Conservation (phyloP, 2,797 vertebrate species). For the Tapera naevia region DNA sequence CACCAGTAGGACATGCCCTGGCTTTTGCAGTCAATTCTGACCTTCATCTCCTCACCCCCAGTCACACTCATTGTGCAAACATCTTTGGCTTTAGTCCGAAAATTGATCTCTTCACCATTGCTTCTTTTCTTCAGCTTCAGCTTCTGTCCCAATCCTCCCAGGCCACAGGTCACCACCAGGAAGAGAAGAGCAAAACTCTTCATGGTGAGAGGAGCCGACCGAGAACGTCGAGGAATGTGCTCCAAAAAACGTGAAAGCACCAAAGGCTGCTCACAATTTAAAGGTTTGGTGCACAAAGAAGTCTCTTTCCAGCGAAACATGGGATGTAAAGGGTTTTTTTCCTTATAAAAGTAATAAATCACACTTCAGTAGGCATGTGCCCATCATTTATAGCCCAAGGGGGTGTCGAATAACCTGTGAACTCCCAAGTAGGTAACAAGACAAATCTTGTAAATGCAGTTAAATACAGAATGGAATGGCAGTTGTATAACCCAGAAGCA, state of each 20-base stretch:
- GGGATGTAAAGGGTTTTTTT: neutral
- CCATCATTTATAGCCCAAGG: slow-evolving; percentile 43
- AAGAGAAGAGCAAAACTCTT: slow-evolving; percentile 70
- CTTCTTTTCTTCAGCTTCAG: slow-evolving; percentile 64
- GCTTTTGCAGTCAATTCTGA: slow-evolving; percentile 78
- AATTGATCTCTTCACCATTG: slow-evolving; percentile 78
- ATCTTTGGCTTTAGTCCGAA: slow-evolving; percentile 80
- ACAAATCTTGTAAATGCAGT: slow-evolving; percentile 59
- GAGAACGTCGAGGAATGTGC: neutral
- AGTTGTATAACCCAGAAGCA: slow-evolving; percentile 44
- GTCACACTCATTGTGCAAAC: slow-evolving; percentile 76
- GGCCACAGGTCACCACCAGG: slow-evolving; percentile 69
- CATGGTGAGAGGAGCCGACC: slow-evolving; percentile 68
- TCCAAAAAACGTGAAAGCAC: neutral
- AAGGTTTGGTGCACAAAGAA: slow-evolving; percentile 72
- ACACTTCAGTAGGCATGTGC: slow-evolving; percentile 38
- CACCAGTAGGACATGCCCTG: slow-evolving; percentile 80
- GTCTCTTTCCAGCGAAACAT: slow-evolving; percentile 59
- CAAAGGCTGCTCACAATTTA: slow-evolving; percentile 63
- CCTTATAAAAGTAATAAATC: slow-evolving; percentile 32
- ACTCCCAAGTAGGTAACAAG: slow-evolving; percentile 56
- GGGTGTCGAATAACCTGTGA: slow-evolving; percentile 22
- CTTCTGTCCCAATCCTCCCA: slow-evolving; percentile 73
- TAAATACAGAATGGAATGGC: neutral
- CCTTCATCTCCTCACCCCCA: slow-evolving; percentile 68